Conservation (phyloP, 2,888 invertebrate genomes). For the Bembecia ichneumoniformis region DNA sequence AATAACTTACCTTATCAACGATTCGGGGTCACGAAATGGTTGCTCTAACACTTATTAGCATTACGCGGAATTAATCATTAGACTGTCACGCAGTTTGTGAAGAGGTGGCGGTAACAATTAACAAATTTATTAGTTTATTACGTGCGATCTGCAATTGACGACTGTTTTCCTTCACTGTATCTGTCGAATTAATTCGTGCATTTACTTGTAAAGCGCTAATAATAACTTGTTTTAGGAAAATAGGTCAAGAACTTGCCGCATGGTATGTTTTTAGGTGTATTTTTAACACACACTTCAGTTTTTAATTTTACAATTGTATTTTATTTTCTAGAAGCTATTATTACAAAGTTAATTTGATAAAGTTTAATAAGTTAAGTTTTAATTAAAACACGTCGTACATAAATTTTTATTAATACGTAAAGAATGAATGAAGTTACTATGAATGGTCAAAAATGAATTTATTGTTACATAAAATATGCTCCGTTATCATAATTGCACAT, state of each 20-base stretch:
- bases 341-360: too few relatives aligned
- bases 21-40: background rate
- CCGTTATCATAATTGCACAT: too few relatives aligned
- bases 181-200: background rate
- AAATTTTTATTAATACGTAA: too few relatives aligned
- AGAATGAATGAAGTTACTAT: too few relatives aligned
- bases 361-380: too few relatives aligned
- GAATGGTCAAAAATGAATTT: too few relatives aligned
- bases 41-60: conserved; percentile 2
- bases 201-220: background rate
- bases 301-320: too few relatives aligned
- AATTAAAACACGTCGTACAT: too few relatives aligned
- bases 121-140: conserved; percentile 16
- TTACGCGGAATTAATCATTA: conserved; percentile 14
- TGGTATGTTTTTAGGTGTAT: too few relatives aligned
- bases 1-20: background rate
- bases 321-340: too few relatives aligned
- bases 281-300: too few relatives aligned
- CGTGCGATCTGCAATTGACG: conserved; percentile 16
- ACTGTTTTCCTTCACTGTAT: conserved; percentile 2
- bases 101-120: conserved; percentile 7
- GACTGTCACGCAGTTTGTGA: conserved; percentile 11
- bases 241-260: background rate
- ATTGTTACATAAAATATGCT: too few relatives aligned
- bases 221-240: background rate